phyloP scores from a whole-genome alignment of 2,113 vertebrate genomes.

The Python bivittatus region DNA sequence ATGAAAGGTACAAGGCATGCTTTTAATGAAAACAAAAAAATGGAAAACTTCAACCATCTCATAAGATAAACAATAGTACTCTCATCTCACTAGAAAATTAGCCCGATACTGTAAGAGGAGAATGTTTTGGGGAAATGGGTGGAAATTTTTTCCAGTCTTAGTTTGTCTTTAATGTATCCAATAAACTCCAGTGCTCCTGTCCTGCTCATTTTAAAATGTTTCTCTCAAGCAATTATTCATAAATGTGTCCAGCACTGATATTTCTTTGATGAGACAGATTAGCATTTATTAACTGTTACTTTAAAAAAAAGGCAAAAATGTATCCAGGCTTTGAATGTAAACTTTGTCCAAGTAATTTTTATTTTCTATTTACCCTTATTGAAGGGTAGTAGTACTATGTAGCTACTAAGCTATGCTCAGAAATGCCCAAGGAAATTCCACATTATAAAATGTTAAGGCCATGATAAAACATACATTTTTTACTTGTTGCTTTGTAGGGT shows the following conservation, averaged over 20 bases:
- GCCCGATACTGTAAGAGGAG: not conserved
- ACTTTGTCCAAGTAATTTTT: conserved; percentile 19
- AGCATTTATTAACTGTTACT: conserved; percentile 3
- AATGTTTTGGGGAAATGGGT: not conserved
- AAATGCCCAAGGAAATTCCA: conserved; percentile 23
- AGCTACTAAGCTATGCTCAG: conserved; percentile 27
- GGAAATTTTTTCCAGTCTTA: not conserved
- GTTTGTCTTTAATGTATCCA: not conserved
- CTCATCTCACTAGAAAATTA: not conserved
- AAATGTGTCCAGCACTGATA: conserved; percentile 2
- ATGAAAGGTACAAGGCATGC: not conserved
- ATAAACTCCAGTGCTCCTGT: not conserved
- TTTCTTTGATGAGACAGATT: conserved; percentile 2
- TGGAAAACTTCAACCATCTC: not conserved
- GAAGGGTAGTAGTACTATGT: not conserved
- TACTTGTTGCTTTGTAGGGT: conserved; percentile 42
- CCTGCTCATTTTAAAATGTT: conserved; percentile 21
- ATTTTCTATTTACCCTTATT: not conserved
- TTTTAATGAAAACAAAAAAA: not conserved
- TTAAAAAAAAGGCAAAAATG: conserved; percentile 10
- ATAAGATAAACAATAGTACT: not conserved
- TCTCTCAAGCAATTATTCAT: conserved; percentile 27
- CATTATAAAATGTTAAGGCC: not conserved
- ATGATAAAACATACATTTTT: conserved; percentile 20
- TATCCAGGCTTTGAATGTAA: conserved; percentile 42